A percentile compares a stretch with the other conserved stretches of the same genome.
Conservation (phyloP, 92 coral and sea anemone species). For the Palythoa grandis region DNA sequence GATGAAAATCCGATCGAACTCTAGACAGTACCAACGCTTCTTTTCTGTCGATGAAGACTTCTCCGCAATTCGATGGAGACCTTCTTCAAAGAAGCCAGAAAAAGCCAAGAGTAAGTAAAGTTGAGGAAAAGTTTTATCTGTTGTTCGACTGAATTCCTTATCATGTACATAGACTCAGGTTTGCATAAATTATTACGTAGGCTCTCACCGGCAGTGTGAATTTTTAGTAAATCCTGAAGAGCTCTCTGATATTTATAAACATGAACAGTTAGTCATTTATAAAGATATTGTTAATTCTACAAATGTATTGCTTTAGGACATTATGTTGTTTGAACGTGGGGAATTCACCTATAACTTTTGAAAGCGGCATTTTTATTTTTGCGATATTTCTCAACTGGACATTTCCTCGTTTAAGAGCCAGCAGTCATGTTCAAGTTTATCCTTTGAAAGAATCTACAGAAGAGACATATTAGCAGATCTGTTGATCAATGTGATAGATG, state of each 20-base stretch:
- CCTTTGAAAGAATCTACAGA: neutral
- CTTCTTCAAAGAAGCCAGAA: conserved; percentile 96
- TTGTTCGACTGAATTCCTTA: conserved; percentile 31
- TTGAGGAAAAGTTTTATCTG: conserved; percentile 19
- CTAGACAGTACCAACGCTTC: conserved; percentile 91
- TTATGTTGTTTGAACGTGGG: neutral
- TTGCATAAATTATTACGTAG: neutral
- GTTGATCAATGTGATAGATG: conserved; percentile 12
- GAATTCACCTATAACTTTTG: conserved; percentile 1
- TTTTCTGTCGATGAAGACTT: conserved; percentile 90
- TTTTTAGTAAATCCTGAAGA: conserved; percentile 1
- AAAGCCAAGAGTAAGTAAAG: conserved; percentile 89
- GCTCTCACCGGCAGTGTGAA: conserved; percentile 13
- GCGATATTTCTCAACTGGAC: neutral
- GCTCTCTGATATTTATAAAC: conserved; percentile 31
- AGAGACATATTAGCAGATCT: neutral
- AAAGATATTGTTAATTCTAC: neutral
- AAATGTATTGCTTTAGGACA: conserved; percentile 1
- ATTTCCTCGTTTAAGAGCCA: neutral
- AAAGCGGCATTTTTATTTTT: neutral
- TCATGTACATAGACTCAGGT: neutral
- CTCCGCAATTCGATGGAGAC: conserved; percentile 88
- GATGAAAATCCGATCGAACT: conserved; percentile 94
- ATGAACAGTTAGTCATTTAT: neutral
- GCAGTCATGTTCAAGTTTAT: conserved; percentile 15